Base-by-base conservation (phyloP, 2,113 vertebrate genomes). In the Daboia siamensis region DNA sequence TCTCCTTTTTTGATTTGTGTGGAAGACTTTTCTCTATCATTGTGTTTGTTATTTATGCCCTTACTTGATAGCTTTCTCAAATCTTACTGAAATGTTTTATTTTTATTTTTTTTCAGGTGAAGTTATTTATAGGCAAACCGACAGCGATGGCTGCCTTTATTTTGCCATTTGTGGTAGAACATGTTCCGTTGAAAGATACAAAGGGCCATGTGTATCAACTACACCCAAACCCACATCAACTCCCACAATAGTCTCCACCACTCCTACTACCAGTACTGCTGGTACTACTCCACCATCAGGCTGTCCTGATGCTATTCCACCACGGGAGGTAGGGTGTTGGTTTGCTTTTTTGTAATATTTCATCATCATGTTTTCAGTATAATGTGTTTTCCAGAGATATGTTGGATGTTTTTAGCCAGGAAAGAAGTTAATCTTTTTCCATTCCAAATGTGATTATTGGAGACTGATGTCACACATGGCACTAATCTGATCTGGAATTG, bases 121-220 rank as follows among this genome's bases (percentile, higher is more conserved):
- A 0, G 0, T 95, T 0, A 97, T 99, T 29, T 99, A 99, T 64
- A 96, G 96, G 15, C 1, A 39, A 93, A 94, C 85, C 0, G 98
- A 99, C 95, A 97, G 94, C 0, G 94, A 87, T 0, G 98, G 98
- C 0, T 97, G 97, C 96, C 97, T 96, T 88, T 98, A 96, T 90
- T 97, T 95, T 3, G 97, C 98, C 0, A 8, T 95, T 1, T 99
- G 99, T 94, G 96, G 86, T 94, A 6, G 21, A 0, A 64, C 33
- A 0, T 99, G 99, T 93, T 54, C 12, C 0, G 85, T 98, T 94
- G 95, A 97, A 46, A 96, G 92, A 1, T 55, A 29, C 0, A 2
- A 51, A 1, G 15, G 17, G 3, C 0, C 0, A 33, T 98, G 97
- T 52, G 0, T 0, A 0, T 0, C 11, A 6, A 57, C 95, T n/a